phyloP scores from a whole-genome alignment of 2,888 invertebrate species.

The Ethmia dodecea region DNA sequence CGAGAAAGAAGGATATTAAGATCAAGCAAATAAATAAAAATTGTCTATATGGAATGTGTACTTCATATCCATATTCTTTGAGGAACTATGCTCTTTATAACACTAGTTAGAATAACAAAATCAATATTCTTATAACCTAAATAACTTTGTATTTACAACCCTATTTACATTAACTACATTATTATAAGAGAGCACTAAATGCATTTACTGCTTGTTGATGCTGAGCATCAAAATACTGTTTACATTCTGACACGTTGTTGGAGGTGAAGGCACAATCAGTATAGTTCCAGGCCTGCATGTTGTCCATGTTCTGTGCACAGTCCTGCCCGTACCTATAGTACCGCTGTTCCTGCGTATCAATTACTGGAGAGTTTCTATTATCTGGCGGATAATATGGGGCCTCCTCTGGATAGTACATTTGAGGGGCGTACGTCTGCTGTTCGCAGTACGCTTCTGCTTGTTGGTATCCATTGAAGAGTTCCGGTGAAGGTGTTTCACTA shows the following conservation, averaged over 20 bases:
- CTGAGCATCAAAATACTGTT: constrained; percentile 56
- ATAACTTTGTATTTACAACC: constrained; percentile 19
- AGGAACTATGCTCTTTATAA: constrained; percentile 29
- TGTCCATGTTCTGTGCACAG: constrained; percentile 48
- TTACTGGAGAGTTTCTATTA: constrained; percentile 51
- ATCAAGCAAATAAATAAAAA: constrained; percentile 5
- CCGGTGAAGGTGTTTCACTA: constrained; percentile 78
- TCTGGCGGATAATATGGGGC: constrained; percentile 59
- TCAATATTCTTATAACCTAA: constrained; percentile 23
- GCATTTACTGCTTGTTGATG: constrained; percentile 50
- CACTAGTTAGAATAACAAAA: constrained; percentile 23
- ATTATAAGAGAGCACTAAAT: constrained; percentile 58
- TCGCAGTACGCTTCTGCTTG: constrained; percentile 61
- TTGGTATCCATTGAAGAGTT: constrained; percentile 62
- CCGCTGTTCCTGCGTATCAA: constrained; percentile 54
- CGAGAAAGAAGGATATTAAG: neutral
- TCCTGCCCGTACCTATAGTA: constrained; percentile 59
- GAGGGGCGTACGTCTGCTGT: constrained; percentile 50
- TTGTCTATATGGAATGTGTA: constrained; percentile 1
- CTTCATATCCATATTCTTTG: constrained; percentile 5
- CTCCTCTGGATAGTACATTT: constrained; percentile 62
- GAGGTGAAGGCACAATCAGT: constrained; percentile 54
- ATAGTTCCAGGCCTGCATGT: constrained; percentile 58
- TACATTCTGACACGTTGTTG: constrained; percentile 46
- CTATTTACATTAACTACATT: constrained; percentile 29